Percentiles rank a stretch among this genome's conserved stretches.
Conservation (phyloP, 53 echinoderm and acorn worm genomes). For the Actinopyga echinites region DNA sequence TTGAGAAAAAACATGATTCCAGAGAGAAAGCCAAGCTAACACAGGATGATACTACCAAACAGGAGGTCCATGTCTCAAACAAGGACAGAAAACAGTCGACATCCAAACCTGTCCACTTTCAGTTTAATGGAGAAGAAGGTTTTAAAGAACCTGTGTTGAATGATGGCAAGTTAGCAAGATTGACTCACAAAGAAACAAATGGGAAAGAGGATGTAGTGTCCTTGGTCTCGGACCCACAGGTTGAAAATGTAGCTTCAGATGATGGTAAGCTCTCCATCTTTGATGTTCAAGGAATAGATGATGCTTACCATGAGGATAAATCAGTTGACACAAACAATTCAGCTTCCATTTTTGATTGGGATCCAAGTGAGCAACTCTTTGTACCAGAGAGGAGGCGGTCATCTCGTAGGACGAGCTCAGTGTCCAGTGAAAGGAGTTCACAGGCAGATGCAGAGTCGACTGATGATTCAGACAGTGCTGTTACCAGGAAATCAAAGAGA, state of each 20-base stretch:
- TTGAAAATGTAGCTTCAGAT: too few species aligned
- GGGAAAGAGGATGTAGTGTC: too few species aligned
- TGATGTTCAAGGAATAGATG: slow-evolving; percentile 34
- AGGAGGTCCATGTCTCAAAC: too few species aligned
- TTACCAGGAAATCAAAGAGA: slow-evolving; percentile 1
- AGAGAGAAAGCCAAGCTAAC: neutral
- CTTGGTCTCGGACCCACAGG: too few species aligned
- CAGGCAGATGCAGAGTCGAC: slow-evolving; percentile 28
- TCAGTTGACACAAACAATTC: neutral
- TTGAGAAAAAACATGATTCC: neutral
- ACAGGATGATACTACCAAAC: too few species aligned
- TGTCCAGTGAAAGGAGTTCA: slow-evolving; percentile 16
- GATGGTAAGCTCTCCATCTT: neutral
- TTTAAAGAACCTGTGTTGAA: too few species aligned
- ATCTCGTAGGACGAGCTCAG: slow-evolving; percentile 13
- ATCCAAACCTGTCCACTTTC: too few species aligned
- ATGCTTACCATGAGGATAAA: slow-evolving; percentile 6
- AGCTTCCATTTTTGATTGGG: slow-evolving; percentile 23
- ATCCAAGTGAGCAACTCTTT: slow-evolving; percentile 16
- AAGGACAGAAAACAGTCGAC: too few species aligned
- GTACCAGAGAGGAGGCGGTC: neutral
- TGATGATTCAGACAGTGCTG: slow-evolving; percentile 13
- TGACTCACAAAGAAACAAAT: too few species aligned
- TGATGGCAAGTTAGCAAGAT: too few species aligned
- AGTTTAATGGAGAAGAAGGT: too few species aligned